Evolutionary conservation across 2,113 vertebrate genomes (phyloP).

Genomic region (Cyprinus carpio): DNA sequence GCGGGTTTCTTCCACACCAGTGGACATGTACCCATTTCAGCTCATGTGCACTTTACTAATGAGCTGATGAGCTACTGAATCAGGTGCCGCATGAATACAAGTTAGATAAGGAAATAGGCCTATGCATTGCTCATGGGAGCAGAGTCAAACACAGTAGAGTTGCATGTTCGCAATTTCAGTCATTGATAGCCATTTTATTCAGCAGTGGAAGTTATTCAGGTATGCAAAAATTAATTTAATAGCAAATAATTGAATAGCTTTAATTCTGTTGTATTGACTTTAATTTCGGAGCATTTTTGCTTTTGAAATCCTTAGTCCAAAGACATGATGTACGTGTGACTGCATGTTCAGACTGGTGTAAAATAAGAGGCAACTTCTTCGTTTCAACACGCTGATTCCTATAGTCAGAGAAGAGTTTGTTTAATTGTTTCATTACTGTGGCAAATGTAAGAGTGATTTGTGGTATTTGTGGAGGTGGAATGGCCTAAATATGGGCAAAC

Average conservation of each 20-base stretch:
- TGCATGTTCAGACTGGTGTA: neutral
- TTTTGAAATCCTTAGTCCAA: neutral
- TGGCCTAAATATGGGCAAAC: constrained; percentile 13
- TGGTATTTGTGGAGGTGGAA: neutral
- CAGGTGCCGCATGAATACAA: neutral
- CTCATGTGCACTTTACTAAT: neutral
- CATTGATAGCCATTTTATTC: neutral
- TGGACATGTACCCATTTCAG: neutral
- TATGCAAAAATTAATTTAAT: neutral
- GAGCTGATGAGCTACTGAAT: constrained; percentile 3
- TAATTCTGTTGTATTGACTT: neutral
- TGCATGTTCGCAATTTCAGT: neutral
- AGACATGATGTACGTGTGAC: neutral
- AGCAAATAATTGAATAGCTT: too few relatives aligned
- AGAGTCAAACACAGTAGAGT: neutral
- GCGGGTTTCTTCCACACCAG: neutral
- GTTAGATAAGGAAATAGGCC: neutral
- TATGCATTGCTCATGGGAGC: neutral
- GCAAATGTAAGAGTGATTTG: constrained; percentile 1
- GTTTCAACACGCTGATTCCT: constrained; percentile 18
- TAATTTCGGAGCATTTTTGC: neutral
- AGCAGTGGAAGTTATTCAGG: neutral
- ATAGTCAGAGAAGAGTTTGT: constrained; percentile 39
- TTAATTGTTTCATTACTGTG: constrained; percentile 1
- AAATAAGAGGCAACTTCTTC: neutral